Base-by-base conservation (phyloP, 2,797 vertebrate species). In the Hoplostethus atlanticus region DNA sequence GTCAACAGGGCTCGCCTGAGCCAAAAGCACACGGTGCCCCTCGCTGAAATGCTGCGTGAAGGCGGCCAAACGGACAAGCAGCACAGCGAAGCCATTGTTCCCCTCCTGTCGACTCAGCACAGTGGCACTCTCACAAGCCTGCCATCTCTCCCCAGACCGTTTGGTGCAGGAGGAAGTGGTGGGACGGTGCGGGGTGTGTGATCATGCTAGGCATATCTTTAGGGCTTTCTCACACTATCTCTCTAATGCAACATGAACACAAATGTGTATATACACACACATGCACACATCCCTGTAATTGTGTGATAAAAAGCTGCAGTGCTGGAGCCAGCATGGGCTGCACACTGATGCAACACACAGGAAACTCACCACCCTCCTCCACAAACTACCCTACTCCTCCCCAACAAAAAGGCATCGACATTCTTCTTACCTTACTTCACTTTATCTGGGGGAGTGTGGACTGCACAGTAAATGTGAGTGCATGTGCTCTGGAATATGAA, bases 31-130 rank as follows among this genome's bases (percentile, higher is more conserved):
- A 25, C 62, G 73, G 86, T 81, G 87, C 80, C 84, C 81, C 90
- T 86, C 28, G 44, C 66, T 84, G 73, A 86, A 92, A 91, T 60
- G 50, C 82, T 56, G 83, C 82, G 68, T 15, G 87, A 86, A 86
- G 83, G 86, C 79, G 42, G 84, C 83, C 69, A 81, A 91, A 78
- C 58, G 68, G 73, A 81, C 81, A 59, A 70, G 73, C 81, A 77
- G 86, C 84, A 92, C 89, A 92, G 90, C 82, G 38, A 71, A 67
- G 83, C 67, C 81, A 92, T 93, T 92, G 90, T 92, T 91, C 63
- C 79, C 71, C 76, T 82, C 60, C 81, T 86, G 92, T 82, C 83
- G 64, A 91, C 81, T 91, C 88, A 89, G 85, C 85, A 85, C 76
- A 81, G 83, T 69, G 84, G 81, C 76, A 38, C 80, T 86, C 85